Base-by-base conservation (phyloP, 2,113 vertebrate genomes). In the Pterocles gutturalis region DNA sequence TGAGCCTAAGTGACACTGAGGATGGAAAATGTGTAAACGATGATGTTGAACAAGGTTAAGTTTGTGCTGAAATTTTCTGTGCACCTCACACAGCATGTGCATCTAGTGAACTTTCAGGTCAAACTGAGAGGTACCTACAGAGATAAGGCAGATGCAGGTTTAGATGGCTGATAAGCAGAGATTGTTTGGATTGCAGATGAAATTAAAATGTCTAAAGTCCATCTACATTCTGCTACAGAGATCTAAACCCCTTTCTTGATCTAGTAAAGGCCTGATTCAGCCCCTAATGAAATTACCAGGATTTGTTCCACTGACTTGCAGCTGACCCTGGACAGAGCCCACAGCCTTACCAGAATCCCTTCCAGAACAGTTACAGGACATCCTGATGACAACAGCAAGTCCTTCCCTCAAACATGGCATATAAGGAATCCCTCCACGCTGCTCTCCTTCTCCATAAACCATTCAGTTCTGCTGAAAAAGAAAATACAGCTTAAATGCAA, bases 301-400 rank as follows among this genome's bases (percentile, higher is more conserved):
- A 87, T 93, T 95, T 84, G 31, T 84, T 94, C 48, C 48, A n/a
- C 69, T 93, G 87, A 89, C 72, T 89, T 83, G 80, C 89, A 67
- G 72, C 53, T 91, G 67, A 83, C 67, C 60, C 31, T 46, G 61
- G 21, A 17, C 41, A 91, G 51, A 89, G 51, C 48, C 69, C 77
- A 64, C 65, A 78, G 25, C 16, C 19, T 51, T 48, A 83, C 18
- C 36, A 95, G 76, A 73, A 87, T 51, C 36, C 67, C 51, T 88
- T 85, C 38, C 79, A 76, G 38, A 83, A 71, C 53, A 73, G 48
- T n/a, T 49, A 73, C 26, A 58, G 48, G 86, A 69, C 45, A 84
- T n/a, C 65, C 48, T 43, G 55, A 38, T 53, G 45, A 13, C 55
- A 78, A 22, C 3, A 0, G 26, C 48, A 94, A 64, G 38, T 38